Percentiles rank a stretch among this genome's conserved stretches.
Evolutionary conservation across 2,888 invertebrate species (phyloP).

Genomic region (Pandemis cinnamomeana): DNA sequence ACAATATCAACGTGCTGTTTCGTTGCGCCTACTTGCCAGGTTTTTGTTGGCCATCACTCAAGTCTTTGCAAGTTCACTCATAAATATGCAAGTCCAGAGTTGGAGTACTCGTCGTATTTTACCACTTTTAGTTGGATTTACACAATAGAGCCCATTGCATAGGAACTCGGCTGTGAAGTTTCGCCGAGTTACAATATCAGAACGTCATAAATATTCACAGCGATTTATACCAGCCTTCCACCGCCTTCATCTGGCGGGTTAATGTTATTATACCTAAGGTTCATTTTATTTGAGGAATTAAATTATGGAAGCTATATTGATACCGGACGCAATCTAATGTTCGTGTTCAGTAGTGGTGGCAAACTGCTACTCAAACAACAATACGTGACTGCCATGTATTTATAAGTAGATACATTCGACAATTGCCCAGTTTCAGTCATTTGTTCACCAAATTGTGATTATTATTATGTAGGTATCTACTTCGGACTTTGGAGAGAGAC

Average conservation of each 20-base stretch:
- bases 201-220: conserved; percentile 77
- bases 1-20: conserved; percentile 53
- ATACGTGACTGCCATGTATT: neutral
- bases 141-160: conserved; percentile 69
- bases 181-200: conserved; percentile 71
- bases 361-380: neutral
- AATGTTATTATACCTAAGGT: conserved; percentile 12
- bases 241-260: conserved; percentile 60
- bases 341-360: neutral
- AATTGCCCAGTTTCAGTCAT: neutral
- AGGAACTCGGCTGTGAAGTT: conserved; percentile 64
- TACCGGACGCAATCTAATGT: neutral
- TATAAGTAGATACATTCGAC: too few species aligned
- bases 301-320: too few species aligned
- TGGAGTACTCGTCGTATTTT: conserved; percentile 71
- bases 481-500: too few species aligned
- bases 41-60: conserved; percentile 77
- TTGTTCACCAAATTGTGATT: neutral
- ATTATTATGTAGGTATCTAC: neutral
- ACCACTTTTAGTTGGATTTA: conserved; percentile 69
- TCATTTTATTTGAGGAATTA: neutral
- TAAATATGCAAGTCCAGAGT: conserved; percentile 77
- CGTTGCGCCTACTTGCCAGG: conserved; percentile 59
- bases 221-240: conserved; percentile 62
- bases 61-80: conserved; percentile 76